These are phyloP conservation scores for Nymphalis polychloros DNA, from an alignment of 2,888 invertebrate genomes.

Conservation along the genomic window DNA sequence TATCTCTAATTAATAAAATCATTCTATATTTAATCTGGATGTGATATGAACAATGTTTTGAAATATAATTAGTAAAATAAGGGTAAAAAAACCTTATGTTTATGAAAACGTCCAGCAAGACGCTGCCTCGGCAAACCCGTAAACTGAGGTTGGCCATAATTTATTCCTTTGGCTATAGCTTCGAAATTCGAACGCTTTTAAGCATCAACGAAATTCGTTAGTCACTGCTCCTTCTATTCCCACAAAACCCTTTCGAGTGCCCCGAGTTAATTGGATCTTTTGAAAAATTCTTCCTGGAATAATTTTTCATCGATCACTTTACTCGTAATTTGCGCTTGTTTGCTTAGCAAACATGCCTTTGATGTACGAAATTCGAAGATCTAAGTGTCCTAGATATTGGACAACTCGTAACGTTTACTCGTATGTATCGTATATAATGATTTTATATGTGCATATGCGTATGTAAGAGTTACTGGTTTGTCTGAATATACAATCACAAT, in stretches of 20 bases:
- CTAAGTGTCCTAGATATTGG: slow-evolving; percentile 37
- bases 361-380: slow-evolving; percentile 47
- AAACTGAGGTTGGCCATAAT: slow-evolving; percentile 44
- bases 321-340: slow-evolving; percentile 59
- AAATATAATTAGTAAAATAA: not conserved
- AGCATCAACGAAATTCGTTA: slow-evolving; percentile 61
- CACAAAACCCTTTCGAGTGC: slow-evolving; percentile 63
- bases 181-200: slow-evolving; percentile 58
- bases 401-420: slow-evolving; percentile 6
- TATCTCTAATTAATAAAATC: too few species aligned
- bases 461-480: too few species aligned
- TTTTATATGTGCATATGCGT: not conserved
- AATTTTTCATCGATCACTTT: slow-evolving; percentile 67
- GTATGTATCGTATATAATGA: too few species aligned
- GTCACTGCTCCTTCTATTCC: slow-evolving; percentile 61
- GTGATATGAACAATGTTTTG: not conserved
- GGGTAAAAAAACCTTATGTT: slow-evolving; percentile 19
- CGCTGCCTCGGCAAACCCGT: slow-evolving; percentile 31
- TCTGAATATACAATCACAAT: too few species aligned
- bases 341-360: slow-evolving; percentile 55
- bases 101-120: slow-evolving; percentile 30
- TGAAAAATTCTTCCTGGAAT: slow-evolving; percentile 61
- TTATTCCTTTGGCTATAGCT: slow-evolving; percentile 57
- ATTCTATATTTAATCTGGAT: not conserved
- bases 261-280: slow-evolving; percentile 70